These are phyloP conservation scores for Caerostris extrusa DNA, from an alignment of 1,140 invertebrate species.

Conservation along the genomic window DNA sequence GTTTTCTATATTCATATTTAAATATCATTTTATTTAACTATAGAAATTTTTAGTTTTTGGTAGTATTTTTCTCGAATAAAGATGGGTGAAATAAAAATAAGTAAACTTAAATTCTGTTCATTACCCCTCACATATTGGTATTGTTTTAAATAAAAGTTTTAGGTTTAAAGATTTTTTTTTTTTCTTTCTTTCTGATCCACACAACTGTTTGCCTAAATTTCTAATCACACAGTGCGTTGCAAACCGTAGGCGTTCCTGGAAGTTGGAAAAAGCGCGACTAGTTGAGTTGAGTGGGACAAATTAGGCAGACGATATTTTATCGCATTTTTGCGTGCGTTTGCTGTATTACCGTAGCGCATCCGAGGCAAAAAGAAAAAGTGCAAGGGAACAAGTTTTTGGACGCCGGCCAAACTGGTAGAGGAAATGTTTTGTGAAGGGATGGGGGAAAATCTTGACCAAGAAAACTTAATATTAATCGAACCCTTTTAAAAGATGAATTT, in stretches of 20 bases:
- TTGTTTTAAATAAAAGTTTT: too few species aligned
- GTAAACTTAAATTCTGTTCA: too few species aligned
- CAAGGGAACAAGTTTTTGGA: slow-evolving; percentile 42
- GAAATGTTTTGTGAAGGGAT: not conserved
- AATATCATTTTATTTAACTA: too few species aligned
- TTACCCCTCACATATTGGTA: too few species aligned
- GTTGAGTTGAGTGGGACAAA: slow-evolving; percentile 3
- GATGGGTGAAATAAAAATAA: too few species aligned
- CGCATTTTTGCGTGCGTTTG: slow-evolving; percentile 37
- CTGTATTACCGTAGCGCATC: slow-evolving; percentile 26
- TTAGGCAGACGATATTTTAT: slow-evolving; percentile 34
- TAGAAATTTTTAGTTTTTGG: too few species aligned
- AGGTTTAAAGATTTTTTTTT: too few species aligned
- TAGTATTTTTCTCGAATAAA: too few species aligned
- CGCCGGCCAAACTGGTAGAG: slow-evolving; percentile 61
- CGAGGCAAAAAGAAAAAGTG: not conserved
- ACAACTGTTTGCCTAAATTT: too few species aligned
- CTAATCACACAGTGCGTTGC: not conserved
- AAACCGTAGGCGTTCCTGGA: not conserved
- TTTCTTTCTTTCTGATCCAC: too few species aligned
- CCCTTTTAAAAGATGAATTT: slow-evolving; percentile 74
- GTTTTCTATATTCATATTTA: too few species aligned
- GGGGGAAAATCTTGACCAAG: slow-evolving; percentile 19
- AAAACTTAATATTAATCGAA: slow-evolving; percentile 71
- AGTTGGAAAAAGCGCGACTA: not conserved